Conservation (phyloP, 2,888 invertebrate species). For the Cactoblastis cactorum region DNA sequence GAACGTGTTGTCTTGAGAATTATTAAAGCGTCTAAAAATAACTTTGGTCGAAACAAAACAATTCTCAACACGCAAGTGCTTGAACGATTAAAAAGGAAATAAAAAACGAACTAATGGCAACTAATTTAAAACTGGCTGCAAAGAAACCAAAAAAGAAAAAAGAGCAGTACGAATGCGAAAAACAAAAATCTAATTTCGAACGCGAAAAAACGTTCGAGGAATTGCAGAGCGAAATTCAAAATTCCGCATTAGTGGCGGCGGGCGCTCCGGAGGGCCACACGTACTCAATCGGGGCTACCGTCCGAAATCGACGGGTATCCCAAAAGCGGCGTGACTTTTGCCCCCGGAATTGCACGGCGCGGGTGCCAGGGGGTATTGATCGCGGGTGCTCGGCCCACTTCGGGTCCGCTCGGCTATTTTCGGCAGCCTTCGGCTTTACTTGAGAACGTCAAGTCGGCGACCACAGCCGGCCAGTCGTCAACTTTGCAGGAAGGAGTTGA, state of each 20-base stretch:
- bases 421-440: conserved; percentile 65
- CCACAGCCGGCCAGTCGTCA: conserved; percentile 36
- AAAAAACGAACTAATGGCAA: conserved; percentile 3
- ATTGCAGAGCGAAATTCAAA: conserved; percentile 33
- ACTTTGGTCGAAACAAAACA: not conserved
- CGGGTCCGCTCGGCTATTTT: conserved; percentile 55
- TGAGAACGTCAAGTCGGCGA: conserved; percentile 61
- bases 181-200: conserved; percentile 24
- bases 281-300: conserved; percentile 55
- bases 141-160: conserved; percentile 16
- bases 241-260: conserved; percentile 39
- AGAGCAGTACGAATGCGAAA: conserved; percentile 16
- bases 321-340: conserved; percentile 72
- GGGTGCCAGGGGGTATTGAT: conserved; percentile 70
- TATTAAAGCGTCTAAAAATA: not conserved
- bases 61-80: not conserved
- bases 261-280: conserved; percentile 25
- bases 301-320: conserved; percentile 69
- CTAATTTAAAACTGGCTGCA: conserved; percentile 4
- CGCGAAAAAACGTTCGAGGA: conserved; percentile 13
- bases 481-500: conserved; percentile 63
- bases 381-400: conserved; percentile 60
- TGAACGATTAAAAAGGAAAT: not conserved
- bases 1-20: not conserved
- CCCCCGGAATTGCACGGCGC: conserved; percentile 70